Evolutionary conservation across 2,113 vertebrate species (phyloP), one percentile per base, ranked within the genome.

Genomic region (Beaufortia kweichowensis): DNA sequence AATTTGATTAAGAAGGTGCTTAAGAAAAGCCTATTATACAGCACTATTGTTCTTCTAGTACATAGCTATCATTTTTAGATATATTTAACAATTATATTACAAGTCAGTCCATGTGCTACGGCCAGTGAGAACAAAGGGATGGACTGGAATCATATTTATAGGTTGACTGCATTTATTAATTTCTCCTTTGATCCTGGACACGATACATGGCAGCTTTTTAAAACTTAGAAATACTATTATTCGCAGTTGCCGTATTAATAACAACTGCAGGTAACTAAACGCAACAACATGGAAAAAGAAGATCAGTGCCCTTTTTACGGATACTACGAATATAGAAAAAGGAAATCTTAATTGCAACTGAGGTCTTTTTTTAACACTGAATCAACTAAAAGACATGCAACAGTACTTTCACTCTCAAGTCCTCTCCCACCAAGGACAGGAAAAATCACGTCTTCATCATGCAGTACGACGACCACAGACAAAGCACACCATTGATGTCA

Each of bases 1-100:
- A 50, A 68, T 75, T 70, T 69, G 24, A 55, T 76, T 75, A 75
- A 81, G 67, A 78, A 79, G 48, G 29, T 55, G 39, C 79, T 75
- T 75, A 68, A 68, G 9, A 68, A 70, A 60, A 33, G 3, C 60
- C 24, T 46, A 50, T 19, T 46, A 43, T 76, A 56, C 35, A 19
- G 68, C 17, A 11, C 1, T 50, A 23, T 77, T 43, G 26, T 59
- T 63, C 46, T 46, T 31, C 41, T 21, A 57, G 28, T 48, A 29
- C 29, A 6, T 8, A 57, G 11, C 65, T 78, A 33, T 71, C 31
- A 69, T 41, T 76, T 62, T 56, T 1, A 56, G 23, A 56, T 11
- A 56, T 56, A 3, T 24, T 14, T 26, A 59, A 59, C 56, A 28
- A 14, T 59, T 59, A 28, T 26, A 59, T 59, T 28, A 59, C 12